A percentile compares a stretch with the other conserved stretches of the same genome.
These are phyloP conservation scores for Butorides virescens DNA, from an alignment of 2,113 vertebrate genomes.

Conservation along the genomic window DNA sequence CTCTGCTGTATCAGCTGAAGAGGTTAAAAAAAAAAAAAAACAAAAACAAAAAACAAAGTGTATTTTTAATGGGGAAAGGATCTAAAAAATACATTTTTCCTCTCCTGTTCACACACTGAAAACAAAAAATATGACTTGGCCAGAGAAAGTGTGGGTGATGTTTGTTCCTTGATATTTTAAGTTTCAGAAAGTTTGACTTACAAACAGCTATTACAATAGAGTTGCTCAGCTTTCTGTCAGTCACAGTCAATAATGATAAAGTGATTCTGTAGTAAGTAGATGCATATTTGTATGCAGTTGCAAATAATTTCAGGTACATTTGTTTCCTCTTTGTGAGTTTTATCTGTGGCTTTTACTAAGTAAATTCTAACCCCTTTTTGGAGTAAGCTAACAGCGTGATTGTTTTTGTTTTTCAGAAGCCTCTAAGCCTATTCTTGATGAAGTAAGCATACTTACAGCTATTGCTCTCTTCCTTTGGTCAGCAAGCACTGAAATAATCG, in stretches of 20 bases:
- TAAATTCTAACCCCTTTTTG: neutral
- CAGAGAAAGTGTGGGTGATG: neutral
- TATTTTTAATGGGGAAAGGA: neutral
- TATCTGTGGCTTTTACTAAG: neutral
- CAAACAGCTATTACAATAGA: neutral
- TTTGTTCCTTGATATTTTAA: neutral
- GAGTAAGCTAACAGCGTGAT: neutral
- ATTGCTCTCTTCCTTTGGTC: constrained; percentile 93
- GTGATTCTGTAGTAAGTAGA: neutral
- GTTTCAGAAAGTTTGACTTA: neutral
- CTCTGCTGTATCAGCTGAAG: neutral
- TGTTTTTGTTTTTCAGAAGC: constrained; percentile 76
- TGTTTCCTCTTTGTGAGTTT: neutral
- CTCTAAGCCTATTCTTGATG: constrained; percentile 83
- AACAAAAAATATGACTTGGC: neutral
- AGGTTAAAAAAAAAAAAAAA: neutral
- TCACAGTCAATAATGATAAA: neutral
- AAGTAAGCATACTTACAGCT: constrained; percentile 93
- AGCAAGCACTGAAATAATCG: constrained; percentile 89
- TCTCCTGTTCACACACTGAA: neutral
- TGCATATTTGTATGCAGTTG: neutral
- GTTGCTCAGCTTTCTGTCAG: neutral
- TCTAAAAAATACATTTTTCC: neutral
- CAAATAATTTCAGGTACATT: neutral
- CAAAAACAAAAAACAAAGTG: neutral